A percentile compares a stretch with the other conserved stretches of the same genome.
Conservation (phyloP, 2,888 invertebrate genomes). For the Lysandra bellargus region DNA sequence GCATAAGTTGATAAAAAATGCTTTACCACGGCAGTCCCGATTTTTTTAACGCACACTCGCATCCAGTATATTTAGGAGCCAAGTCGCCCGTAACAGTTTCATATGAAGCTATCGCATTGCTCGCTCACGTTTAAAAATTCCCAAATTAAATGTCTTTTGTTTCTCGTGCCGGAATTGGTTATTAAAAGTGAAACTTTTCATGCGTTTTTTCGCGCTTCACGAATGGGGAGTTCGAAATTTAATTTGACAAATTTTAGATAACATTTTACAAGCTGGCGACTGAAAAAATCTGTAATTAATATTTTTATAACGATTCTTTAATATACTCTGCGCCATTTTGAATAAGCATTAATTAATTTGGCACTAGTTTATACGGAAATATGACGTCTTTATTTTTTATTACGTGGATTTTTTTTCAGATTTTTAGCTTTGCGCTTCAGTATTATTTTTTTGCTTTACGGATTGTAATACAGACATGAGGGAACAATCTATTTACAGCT, state of each 20-base stretch:
- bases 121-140: slow-evolving; percentile 8
- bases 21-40: no score
- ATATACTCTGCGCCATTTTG: no score
- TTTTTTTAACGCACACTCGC: no score
- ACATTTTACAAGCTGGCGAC: not conserved
- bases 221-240: slow-evolving; percentile 1
- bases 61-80: no score
- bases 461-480: not conserved
- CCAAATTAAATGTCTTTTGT: slow-evolving; percentile 21
- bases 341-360: no score
- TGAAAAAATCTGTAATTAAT: not conserved
- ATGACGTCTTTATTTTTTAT: no score
- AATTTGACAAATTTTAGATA: not conserved
- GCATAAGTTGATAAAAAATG: no score
- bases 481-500: not conserved
- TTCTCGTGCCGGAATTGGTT: not conserved
- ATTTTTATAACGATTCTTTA: not conserved
- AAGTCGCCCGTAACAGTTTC: not conserved
- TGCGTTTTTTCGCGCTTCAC: not conserved
- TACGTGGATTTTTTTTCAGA: no score
- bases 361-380: no score
- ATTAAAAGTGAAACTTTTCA: not conserved
- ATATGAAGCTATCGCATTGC: not conserved
- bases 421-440: no score
- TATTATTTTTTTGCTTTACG: no score